A percentile compares a stretch with the other conserved stretches of the same genome.
These are phyloP conservation scores for Harpegnathos saltator DNA, from an alignment of 1,140 invertebrate genomes.

Conservation along the genomic window DNA sequence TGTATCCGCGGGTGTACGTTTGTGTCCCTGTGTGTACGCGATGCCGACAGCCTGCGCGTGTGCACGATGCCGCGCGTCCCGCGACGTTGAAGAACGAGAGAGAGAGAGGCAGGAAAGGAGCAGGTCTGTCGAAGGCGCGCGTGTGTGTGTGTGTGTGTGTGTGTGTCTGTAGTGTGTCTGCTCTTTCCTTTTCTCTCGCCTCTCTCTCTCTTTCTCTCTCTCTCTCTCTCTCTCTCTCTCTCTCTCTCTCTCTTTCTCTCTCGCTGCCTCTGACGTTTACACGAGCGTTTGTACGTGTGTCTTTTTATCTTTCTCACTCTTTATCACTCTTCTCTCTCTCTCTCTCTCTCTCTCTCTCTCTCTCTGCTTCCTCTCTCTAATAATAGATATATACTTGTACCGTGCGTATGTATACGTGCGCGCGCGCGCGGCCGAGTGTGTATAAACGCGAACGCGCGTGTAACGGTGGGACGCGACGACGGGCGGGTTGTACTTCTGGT, in stretches of 20 bases:
- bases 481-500: conserved; percentile 19
- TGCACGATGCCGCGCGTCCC: neutral
- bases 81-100: conserved; percentile 13
- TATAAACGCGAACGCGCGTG: conserved; percentile 20
- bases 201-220: too few relatives aligned
- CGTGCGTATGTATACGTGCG: neutral
- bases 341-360: too few relatives aligned
- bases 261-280: conserved; percentile 5
- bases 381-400: neutral
- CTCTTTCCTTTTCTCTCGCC: neutral
- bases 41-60: neutral
- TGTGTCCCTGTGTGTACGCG: neutral
- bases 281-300: conserved; percentile 18
- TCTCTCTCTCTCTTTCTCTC: neutral
- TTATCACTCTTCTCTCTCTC: neutral
- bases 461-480: conserved; percentile 43
- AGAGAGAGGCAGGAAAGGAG: neutral
- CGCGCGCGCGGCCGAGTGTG: conserved; percentile 9
- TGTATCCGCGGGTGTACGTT: conserved; percentile 3
- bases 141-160: neutral
- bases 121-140: neutral
- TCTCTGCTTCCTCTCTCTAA: too few relatives aligned
- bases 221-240: too few relatives aligned
- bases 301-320: neutral
- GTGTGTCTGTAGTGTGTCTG: neutral